Conservation (phyloP, 2,888 invertebrate genomes). For the Linnaemya vulpina region DNA sequence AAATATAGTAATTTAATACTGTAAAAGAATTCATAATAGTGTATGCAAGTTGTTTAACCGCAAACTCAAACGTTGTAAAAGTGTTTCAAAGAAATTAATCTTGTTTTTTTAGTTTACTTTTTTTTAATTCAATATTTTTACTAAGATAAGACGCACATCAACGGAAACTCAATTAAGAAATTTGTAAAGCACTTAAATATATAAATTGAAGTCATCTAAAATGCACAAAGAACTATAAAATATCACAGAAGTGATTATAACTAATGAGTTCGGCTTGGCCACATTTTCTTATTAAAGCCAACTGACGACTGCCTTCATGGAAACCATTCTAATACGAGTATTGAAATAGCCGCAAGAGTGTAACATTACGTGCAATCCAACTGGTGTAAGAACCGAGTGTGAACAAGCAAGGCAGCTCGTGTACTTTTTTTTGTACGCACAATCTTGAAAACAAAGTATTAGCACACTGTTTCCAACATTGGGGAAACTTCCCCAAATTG, state of each 20-base stretch:
- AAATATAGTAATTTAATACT: conserved; percentile 45
- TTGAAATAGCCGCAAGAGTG: too few species aligned
- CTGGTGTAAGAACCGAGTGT: too few species aligned
- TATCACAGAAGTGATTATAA: background rate
- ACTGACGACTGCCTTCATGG: too few species aligned
- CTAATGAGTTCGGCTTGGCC: too few species aligned
- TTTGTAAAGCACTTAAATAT: background rate
- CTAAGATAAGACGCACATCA: conserved; percentile 6
- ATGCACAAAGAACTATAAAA: background rate
- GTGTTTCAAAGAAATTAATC: conserved; percentile 4
- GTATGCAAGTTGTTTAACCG: conserved; percentile 16
- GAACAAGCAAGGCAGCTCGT: too few species aligned
- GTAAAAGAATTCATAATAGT: background rate
- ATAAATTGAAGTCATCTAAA: background rate
- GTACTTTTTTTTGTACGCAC: too few species aligned
- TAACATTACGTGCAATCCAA: too few species aligned
- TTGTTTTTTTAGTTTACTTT: background rate
- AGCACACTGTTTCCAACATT: too few species aligned
- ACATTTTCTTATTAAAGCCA: too few species aligned
- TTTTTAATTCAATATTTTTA: background rate
- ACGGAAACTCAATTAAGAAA: background rate
- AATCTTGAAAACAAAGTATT: too few species aligned
- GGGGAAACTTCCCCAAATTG: too few species aligned
- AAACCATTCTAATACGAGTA: too few species aligned
- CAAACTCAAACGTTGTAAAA: conserved; percentile 23